These are phyloP conservation scores for Austrolebias charrua DNA, from an alignment of 2,797 vertebrate species.

Conservation along the genomic window DNA sequence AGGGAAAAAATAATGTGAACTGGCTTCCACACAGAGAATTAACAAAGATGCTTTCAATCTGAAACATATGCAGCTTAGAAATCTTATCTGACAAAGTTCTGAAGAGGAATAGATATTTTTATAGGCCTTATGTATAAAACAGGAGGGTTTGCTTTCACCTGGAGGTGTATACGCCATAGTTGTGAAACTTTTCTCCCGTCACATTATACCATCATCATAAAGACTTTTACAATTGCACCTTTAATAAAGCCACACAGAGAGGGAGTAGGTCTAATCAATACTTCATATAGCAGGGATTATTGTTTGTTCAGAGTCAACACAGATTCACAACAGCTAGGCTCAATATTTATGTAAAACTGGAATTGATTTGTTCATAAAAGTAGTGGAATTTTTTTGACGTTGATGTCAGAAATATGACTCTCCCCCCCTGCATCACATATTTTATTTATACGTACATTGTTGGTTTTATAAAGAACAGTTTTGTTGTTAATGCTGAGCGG, in stretches of 20 bases:
- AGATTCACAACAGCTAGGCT: slow-evolving; percentile 64
- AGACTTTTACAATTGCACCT: slow-evolving; percentile 66
- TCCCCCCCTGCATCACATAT: slow-evolving; percentile 16
- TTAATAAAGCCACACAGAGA: slow-evolving; percentile 70
- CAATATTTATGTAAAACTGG: slow-evolving; percentile 63
- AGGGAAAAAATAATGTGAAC: slow-evolving; percentile 20
- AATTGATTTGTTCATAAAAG: slow-evolving; percentile 73
- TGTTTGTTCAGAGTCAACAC: slow-evolving; percentile 66
- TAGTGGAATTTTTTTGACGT: slow-evolving; percentile 50
- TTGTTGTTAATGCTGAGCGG: slow-evolving; percentile 26
- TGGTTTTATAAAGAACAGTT: slow-evolving; percentile 41
- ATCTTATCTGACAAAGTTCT: slow-evolving; percentile 29
- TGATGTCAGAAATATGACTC: slow-evolving; percentile 50
- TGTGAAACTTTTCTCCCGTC: slow-evolving; percentile 55
- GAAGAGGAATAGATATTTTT: slow-evolving; percentile 21
- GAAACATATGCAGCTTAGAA: slow-evolving; percentile 29
- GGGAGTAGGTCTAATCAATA: slow-evolving; percentile 70
- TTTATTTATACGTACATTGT: slow-evolving; percentile 38
- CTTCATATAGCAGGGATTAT: slow-evolving; percentile 73
- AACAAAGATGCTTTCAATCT: background rate
- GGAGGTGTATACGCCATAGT: slow-evolving; percentile 8
- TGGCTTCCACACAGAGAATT: slow-evolving; percentile 12
- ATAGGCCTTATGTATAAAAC: slow-evolving; percentile 16
- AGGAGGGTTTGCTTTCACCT: slow-evolving; percentile 15
- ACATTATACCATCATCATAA: slow-evolving; percentile 63